Evolutionary conservation across 2,888 invertebrate species (phyloP).

Genomic region (Drosophila subquinaria): DNA sequence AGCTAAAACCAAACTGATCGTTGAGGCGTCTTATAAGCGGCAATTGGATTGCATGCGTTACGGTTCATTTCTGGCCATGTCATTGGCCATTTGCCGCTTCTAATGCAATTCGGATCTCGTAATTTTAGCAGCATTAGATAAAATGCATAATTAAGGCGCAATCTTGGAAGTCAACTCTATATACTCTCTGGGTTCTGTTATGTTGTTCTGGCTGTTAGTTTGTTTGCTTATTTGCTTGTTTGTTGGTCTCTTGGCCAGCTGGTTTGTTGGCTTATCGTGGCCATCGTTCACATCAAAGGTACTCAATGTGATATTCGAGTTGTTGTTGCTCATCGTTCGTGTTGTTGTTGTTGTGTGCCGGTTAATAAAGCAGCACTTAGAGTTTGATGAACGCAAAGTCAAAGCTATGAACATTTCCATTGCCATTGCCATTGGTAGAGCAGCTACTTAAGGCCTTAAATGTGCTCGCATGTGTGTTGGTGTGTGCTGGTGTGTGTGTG

Average conservation of each 20-base stretch:
- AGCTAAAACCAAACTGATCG: slow-evolving; percentile 40
- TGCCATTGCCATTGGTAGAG: slow-evolving; percentile 34
- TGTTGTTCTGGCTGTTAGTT: slow-evolving; percentile 26
- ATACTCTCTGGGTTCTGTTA: background rate
- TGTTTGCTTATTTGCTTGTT: slow-evolving; percentile 27
- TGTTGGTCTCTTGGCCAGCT: slow-evolving; percentile 18
- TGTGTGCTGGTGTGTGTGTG: slow-evolving; percentile 8
- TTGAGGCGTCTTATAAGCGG: background rate
- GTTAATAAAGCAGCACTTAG: slow-evolving; percentile 78
- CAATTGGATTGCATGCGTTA: slow-evolving; percentile 34
- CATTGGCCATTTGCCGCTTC: slow-evolving; percentile 42
- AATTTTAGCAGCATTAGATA: slow-evolving; percentile 51
- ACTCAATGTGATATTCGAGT: slow-evolving; percentile 28
- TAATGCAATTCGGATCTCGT: slow-evolving; percentile 52
- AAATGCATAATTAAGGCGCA: slow-evolving; percentile 63
- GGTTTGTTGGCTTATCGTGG: slow-evolving; percentile 45
- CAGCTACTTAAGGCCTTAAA: slow-evolving; percentile 59
- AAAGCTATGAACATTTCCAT: slow-evolving; percentile 35
- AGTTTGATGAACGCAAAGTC: slow-evolving; percentile 47
- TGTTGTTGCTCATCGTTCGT: slow-evolving; percentile 15
- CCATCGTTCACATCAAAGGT: slow-evolving; percentile 43
- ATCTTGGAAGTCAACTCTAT: slow-evolving; percentile 18
- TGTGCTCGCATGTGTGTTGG: slow-evolving; percentile 15
- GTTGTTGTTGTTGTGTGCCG: slow-evolving; percentile 41
- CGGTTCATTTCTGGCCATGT: slow-evolving; percentile 26